phyloP scores from a whole-genome alignment of 2,888 invertebrate species.

The Pocota personata region DNA sequence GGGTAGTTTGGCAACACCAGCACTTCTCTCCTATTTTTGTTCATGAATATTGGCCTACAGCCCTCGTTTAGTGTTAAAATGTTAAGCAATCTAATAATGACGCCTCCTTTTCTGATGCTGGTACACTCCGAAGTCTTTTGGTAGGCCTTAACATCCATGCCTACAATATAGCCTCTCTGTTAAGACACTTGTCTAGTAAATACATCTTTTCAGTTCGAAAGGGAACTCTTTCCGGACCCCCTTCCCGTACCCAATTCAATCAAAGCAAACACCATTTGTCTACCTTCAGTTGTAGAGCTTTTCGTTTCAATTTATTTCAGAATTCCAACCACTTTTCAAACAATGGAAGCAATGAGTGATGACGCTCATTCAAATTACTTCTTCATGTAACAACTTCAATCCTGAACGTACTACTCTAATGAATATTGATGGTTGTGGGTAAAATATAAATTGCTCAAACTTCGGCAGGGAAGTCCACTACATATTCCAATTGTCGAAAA shows the following conservation, averaged over 20 bases:
- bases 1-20: too few species aligned
- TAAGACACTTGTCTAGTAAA: too few species aligned
- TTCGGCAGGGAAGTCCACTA: not conserved
- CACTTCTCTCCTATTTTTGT: too few species aligned
- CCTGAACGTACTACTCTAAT: not conserved
- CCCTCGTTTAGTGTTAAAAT: too few species aligned
- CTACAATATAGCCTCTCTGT: too few species aligned
- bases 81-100: too few species aligned
- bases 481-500: not conserved
- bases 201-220: too few species aligned
- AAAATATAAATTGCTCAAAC: not conserved
- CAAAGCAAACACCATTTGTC: not conserved
- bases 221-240: not conserved
- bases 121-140: too few species aligned
- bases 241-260: not conserved
- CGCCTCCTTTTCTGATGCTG: too few species aligned
- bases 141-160: too few species aligned
- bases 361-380: too few species aligned
- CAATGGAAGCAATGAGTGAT: not conserved
- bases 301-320: slow-evolving; percentile 2
- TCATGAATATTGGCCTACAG: too few species aligned
- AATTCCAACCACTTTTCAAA: not conserved
- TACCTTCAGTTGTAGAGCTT: not conserved
- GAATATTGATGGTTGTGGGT: not conserved
- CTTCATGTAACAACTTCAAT: not conserved